Evolutionary conservation across 2,797 vertebrate genomes (phyloP).

Genomic region (Onychomys leucogaster): DNA sequence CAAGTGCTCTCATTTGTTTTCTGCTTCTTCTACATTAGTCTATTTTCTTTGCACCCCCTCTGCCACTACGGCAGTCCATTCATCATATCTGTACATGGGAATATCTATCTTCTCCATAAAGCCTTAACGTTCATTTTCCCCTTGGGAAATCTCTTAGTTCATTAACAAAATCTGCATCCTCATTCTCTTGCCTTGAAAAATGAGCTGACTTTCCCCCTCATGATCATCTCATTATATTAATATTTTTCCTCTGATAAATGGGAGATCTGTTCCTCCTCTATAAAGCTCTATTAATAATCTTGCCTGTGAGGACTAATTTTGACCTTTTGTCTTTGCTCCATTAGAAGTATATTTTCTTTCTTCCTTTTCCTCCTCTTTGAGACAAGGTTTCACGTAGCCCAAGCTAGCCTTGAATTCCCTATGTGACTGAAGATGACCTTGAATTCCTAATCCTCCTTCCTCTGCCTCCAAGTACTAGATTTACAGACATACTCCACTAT

Average conservation of each 20-base stretch:
- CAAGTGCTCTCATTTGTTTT: slow-evolving; percentile 16
- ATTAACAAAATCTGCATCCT: slow-evolving; percentile 54
- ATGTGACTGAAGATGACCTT: not conserved
- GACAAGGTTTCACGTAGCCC: not conserved
- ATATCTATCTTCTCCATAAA: slow-evolving; percentile 57
- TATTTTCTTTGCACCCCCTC: not conserved
- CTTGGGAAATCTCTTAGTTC: slow-evolving; percentile 54
- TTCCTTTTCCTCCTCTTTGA: not conserved
- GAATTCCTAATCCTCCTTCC: not conserved
- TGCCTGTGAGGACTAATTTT: slow-evolving; percentile 58
- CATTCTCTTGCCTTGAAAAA: slow-evolving; percentile 68
- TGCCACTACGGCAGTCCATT: not conserved
- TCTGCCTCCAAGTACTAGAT: not conserved
- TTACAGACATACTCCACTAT: not conserved
- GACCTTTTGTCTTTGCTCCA: slow-evolving; percentile 27
- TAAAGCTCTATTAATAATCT: slow-evolving; percentile 5
- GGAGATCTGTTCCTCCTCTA: slow-evolving; percentile 39
- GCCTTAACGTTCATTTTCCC: slow-evolving; percentile 58
- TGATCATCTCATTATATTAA: slow-evolving; percentile 64
- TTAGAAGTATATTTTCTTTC: not conserved
- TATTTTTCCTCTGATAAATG: slow-evolving; percentile 33
- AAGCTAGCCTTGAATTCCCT: not conserved
- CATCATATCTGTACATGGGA: slow-evolving; percentile 54
- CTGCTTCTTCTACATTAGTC: slow-evolving; percentile 26
- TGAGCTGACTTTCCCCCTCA: slow-evolving; percentile 48